Base-by-base conservation (phyloP, 1,140 invertebrate genomes). In the Calycopis cecrops region DNA sequence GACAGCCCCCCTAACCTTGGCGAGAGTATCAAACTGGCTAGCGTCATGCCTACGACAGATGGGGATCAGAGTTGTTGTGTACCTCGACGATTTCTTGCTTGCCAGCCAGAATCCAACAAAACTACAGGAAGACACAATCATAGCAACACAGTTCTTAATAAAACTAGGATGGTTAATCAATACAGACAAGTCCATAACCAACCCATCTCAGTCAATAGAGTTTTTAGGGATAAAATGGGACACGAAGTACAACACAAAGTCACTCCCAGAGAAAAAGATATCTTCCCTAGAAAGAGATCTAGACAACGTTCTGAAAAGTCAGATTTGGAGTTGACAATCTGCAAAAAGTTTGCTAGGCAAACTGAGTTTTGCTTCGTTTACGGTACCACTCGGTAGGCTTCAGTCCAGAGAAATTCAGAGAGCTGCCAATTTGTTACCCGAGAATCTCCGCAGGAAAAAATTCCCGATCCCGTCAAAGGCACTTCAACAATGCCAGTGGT, bases 101-200 rank as follows among this genome's bases (percentile, higher is more conserved):
- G 35, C 35, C 35, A 37, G n/a, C 9, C 35, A 37, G 35, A 37
- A 37, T 37, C 4, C 35, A 37, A 37, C 9, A n/a, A 37, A 4
- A 37, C 35, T 6, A 2, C 35, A 37, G 4, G 35, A 9, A 4
- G 34, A 35, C 34, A 9, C 34, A 6, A 4, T 35, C 34, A 35
- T 6, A 9, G 35, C 35, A 11, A n/a, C 9, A 4, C 4, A 37
- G 3, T 37, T 37, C 35, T n/a, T 37, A 37, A 10, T 11, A 10
- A n/a, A 37, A 3, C 35, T 37, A 10, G 35, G 35, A 6, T 56
- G 53, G 55, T 52, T 57, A 35, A 51, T 50, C 52, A 55, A 57
- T 33, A 57, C 37, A 14, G 18, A 50, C 57, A 62, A 54, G 35
- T 57, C 55, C 49, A 11, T 37, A 37, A 37, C 3, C 4, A 2